Base-by-base conservation (phyloP, 2,113 vertebrate species). In the Perognathus longimembris region DNA sequence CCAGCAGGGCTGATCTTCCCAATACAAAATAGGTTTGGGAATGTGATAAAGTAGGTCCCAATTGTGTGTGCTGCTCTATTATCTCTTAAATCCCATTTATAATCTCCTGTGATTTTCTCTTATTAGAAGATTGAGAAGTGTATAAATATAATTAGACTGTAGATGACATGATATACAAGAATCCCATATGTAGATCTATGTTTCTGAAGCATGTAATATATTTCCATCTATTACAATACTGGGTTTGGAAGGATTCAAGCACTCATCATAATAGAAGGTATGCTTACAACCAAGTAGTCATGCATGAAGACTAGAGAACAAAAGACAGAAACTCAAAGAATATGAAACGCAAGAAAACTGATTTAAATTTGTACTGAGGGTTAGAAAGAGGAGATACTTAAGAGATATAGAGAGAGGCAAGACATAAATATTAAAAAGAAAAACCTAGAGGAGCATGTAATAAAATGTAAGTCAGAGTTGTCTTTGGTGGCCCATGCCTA, bases 261-360 rank as follows among this genome's bases (percentile, higher is more conserved):
- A 85, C 24, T 66, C 36, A 38, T 32, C 42, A 32, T 12, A 45
- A n/a, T 24, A 12, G 8, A 84, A 21, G 38, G 15, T 6, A 32
- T 1, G 7, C 5, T 67, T 81, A 36, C 57, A 85, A 34, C 14
- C 9, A 7, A 69, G 9, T 32, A 28, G 75, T 30, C 50, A 3
- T 28, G 2, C 1, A 15, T 3, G 24, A 84, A 80, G 3, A 63
- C 0, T 2, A 28, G 8, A n/a, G 24, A 18, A 54, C 8, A 61
- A 9, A 32, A 50, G 76, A 74, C 17, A 40, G 18, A 71, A 15
- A 30, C 34, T 86, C 15, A 32, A 81, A 57, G n/a, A 64, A 2
- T 0, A 81, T 18, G 40, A 59, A 64, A 78, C 42, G 5, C 21
- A 50, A 70, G 12, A 81, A 85, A 91, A 30, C 6, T 42, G 9